A percentile compares a stretch with the other conserved stretches of the same genome.
These are phyloP conservation scores for Rhagophthalmus giganteus DNA, from an alignment of 2,888 invertebrate genomes.

Conservation along the genomic window DNA sequence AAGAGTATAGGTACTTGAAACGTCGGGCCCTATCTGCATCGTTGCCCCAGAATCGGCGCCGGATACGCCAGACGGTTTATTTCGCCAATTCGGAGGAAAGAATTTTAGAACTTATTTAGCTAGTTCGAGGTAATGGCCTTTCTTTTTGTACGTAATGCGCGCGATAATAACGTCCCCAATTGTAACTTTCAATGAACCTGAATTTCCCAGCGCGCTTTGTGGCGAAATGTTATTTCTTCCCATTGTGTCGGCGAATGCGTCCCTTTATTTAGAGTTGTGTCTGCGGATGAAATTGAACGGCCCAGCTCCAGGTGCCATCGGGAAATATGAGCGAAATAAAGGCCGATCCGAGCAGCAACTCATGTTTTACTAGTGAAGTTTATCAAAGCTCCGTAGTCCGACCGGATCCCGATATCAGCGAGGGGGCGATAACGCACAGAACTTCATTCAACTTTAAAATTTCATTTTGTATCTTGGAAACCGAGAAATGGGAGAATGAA, in stretches of 20 bases:
- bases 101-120: constrained; percentile 19
- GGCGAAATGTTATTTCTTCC: constrained; percentile 30
- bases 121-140: constrained; percentile 20
- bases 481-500: constrained; percentile 29
- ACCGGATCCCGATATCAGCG: constrained; percentile 35
- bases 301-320: constrained; percentile 32
- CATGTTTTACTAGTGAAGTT: constrained; percentile 35
- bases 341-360: constrained; percentile 29
- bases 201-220: constrained; percentile 22
- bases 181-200: constrained; percentile 28
- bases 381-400: constrained; percentile 34
- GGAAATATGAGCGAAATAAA: constrained; percentile 33
- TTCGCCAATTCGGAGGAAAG: constrained; percentile 1
- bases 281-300: constrained; percentile 33
- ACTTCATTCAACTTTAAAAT: constrained; percentile 43
- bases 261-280: constrained; percentile 33
- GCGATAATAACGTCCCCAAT: constrained; percentile 27
- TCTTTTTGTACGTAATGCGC: constrained; percentile 25
- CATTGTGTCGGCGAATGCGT: constrained; percentile 27
- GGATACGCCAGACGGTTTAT: too few species aligned
- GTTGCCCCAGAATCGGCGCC: too few species aligned
- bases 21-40: too few species aligned
- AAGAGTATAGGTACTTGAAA: too few species aligned
- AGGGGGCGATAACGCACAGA: constrained; percentile 39
- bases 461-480: constrained; percentile 39